Percentiles rank a stretch among this genome's conserved stretches.
phyloP scores from a whole-genome alignment of 2,797 vertebrate genomes.

The Poeciliopsis gracilis region DNA sequence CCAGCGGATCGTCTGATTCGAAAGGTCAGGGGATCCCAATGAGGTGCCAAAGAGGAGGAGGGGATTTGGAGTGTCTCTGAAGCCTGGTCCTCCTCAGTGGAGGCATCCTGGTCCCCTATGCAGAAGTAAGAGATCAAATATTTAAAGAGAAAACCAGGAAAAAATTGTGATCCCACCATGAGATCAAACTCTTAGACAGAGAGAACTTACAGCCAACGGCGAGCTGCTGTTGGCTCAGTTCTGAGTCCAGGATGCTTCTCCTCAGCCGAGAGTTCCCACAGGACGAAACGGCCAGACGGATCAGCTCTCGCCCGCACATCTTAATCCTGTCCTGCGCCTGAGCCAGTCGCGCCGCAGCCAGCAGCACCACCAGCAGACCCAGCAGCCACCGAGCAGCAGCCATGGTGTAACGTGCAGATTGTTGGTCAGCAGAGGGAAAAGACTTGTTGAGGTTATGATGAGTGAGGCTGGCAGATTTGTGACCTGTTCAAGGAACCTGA shows the following conservation, averaged over 20 bases:
- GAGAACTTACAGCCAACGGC: constrained; percentile 51
- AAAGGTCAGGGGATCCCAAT: constrained; percentile 43
- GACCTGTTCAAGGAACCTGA: constrained; percentile 10
- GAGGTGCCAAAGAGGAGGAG: constrained; percentile 30
- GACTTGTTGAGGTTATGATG: neutral
- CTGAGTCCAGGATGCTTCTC: constrained; percentile 45
- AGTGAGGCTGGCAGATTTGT: neutral
- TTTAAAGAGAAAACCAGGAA: constrained; percentile 3
- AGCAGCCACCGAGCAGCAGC: constrained; percentile 49
- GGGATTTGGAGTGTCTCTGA: neutral
- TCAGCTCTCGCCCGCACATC: constrained; percentile 80
- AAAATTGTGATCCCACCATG: neutral
- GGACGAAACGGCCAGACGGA: constrained; percentile 72
- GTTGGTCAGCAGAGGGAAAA: constrained; percentile 4
- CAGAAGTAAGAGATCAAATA: neutral
- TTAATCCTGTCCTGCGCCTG: constrained; percentile 73
- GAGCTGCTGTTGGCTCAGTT: constrained; percentile 16
- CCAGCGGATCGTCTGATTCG: constrained; percentile 61
- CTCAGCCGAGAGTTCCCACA: constrained; percentile 74
- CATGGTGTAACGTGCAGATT: constrained; percentile 49
- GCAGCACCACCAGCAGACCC: constrained; percentile 60
- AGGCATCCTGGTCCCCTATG: constrained; percentile 36
- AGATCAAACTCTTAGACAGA: neutral
- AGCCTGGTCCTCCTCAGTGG: constrained; percentile 24
- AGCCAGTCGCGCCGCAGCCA: constrained; percentile 33